These are phyloP conservation scores for Doryteuthis pealeii DNA, from an alignment of 1,140 invertebrate species.

Conservation along the genomic window DNA sequence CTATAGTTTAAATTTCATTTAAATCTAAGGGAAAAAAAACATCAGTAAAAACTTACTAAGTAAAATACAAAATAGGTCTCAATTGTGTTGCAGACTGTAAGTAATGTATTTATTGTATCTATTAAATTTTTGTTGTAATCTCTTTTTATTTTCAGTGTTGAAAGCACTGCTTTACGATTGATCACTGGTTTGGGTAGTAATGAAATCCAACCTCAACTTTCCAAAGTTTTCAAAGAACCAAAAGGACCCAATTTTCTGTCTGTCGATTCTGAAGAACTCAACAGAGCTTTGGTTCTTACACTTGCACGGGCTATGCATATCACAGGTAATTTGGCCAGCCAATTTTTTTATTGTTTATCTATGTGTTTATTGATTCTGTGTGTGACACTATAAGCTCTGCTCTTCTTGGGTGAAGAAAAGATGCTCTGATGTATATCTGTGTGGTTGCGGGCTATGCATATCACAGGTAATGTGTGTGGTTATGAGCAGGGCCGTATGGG, in stretches of 20 bases:
- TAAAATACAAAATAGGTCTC: no score
- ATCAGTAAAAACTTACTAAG: no score
- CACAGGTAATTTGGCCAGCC: slow-evolving; percentile 66
- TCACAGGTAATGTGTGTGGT: no score
- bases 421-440: not conserved
- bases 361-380: no score
- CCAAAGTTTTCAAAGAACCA: slow-evolving; percentile 81
- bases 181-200: slow-evolving; percentile 89
- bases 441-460: no score
- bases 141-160: slow-evolving; percentile 69
- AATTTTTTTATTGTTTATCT: not conserved
- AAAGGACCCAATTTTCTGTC: slow-evolving; percentile 79
- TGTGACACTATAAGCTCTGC: not conserved
- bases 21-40: no score
- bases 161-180: slow-evolving; percentile 87
- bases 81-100: no score
- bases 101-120: no score
- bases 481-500: no score
- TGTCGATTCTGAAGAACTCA: slow-evolving; percentile 91
- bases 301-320: slow-evolving; percentile 92
- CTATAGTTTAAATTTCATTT: no score
- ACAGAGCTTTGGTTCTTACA: slow-evolving; percentile 86
- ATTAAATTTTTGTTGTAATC: no score
- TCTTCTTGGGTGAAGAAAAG: no score
- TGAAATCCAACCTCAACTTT: slow-evolving; percentile 83